These are phyloP conservation scores for Virgularia gustaviana DNA, from an alignment of 92 coral and sea anemone species.

Conservation along the genomic window DNA sequence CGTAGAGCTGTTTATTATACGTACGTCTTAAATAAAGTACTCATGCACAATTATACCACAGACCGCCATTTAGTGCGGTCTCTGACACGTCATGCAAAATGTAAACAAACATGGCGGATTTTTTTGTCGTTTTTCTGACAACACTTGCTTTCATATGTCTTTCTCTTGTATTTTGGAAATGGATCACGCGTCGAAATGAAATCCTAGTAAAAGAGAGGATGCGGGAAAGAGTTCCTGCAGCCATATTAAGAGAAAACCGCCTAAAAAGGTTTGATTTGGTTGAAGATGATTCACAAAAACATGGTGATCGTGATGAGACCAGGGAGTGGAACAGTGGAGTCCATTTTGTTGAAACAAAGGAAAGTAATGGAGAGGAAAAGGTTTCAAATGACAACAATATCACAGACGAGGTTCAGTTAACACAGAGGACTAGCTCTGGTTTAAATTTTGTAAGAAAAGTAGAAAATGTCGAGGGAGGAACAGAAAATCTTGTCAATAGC, in stretches of 20 bases:
- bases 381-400: background rate
- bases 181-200: constrained; percentile 3
- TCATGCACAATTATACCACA: no score
- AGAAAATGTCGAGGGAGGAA: no score
- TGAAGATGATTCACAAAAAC: no score
- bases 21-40: no score
- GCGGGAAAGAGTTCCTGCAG: background rate
- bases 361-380: background rate
- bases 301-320: background rate
- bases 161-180: constrained; percentile 67
- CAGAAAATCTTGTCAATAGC: no score
- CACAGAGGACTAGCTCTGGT: no score
- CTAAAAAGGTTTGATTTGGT: constrained; percentile 1
- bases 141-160: constrained; percentile 51
- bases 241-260: constrained; percentile 9
- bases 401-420: background rate
- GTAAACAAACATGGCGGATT: constrained; percentile 68
- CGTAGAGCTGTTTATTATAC: no score
- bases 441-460: no score
- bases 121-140: constrained; percentile 59
- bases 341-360: background rate
- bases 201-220: background rate
- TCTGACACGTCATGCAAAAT: no score
- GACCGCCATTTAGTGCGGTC: no score
- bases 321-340: background rate